phyloP scores from a whole-genome alignment of 2,797 vertebrate genomes.

The Diplodus sargus region DNA sequence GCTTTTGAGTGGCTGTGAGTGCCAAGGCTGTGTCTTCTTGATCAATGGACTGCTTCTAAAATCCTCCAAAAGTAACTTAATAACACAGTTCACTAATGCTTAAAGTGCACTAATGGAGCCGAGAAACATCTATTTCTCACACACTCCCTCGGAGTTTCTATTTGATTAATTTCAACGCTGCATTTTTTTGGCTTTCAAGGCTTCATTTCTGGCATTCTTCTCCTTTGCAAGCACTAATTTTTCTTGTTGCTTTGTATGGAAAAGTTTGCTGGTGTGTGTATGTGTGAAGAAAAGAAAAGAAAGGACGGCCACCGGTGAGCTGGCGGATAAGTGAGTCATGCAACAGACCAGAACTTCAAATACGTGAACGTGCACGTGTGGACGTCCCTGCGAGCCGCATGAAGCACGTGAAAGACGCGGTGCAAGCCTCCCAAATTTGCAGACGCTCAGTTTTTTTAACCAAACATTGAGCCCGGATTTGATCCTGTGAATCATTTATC shows the following conservation, averaged over 20 bases:
- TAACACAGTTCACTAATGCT: conserved; percentile 62
- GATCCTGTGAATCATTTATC: conserved; percentile 28
- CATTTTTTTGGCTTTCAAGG: conserved; percentile 63
- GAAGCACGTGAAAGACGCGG: conserved; percentile 30
- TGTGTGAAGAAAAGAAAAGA: conserved; percentile 10
- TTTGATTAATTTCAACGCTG: conserved; percentile 74
- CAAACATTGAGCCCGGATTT: conserved; percentile 8
- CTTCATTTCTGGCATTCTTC: conserved; percentile 37
- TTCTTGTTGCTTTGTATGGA: conserved; percentile 35
- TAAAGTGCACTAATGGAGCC: conserved; percentile 76
- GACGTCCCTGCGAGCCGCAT: conserved; percentile 19
- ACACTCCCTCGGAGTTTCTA: conserved; percentile 51
- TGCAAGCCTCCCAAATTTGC: background rate
- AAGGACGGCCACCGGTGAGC: conserved; percentile 32
- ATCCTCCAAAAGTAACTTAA: conserved; percentile 74
- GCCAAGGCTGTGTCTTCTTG: conserved; percentile 62
- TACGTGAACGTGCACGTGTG: background rate
- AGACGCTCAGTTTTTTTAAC: conserved; percentile 6
- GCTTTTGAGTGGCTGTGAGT: conserved; percentile 59
- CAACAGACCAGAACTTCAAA: conserved; percentile 26
- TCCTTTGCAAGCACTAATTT: conserved; percentile 25
- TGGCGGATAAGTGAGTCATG: conserved; percentile 47
- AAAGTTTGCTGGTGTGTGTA: conserved; percentile 25
- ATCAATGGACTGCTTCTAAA: conserved; percentile 72
- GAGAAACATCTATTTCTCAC: conserved; percentile 59